Evolutionary conservation across 2,888 invertebrate genomes (phyloP).

Genomic region (Pseudeuparius sepicola): DNA sequence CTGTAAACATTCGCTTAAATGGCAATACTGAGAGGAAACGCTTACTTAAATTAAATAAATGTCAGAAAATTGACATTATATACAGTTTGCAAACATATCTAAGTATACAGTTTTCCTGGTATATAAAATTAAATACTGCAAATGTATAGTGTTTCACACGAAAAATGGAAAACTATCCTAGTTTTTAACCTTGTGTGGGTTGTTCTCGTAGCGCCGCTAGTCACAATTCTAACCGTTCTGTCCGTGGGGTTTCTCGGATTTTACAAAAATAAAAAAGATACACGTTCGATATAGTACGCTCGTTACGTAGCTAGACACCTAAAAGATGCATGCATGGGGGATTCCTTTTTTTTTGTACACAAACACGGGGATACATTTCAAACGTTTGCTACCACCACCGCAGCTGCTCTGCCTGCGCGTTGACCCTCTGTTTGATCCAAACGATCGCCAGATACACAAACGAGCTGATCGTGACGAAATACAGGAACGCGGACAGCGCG

Average conservation of each 20-base stretch:
- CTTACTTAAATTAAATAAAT: no score
- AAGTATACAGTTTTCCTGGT: no score
- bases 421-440: constrained; percentile 39
- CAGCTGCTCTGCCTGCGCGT: constrained; percentile 37
- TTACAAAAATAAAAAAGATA: no score
- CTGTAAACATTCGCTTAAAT: no score
- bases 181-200: constrained; percentile 31
- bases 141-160: constrained; percentile 32
- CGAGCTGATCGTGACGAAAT: constrained; percentile 38
- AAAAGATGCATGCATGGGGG: no score
- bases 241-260: background rate
- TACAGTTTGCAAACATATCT: no score
- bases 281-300: no score
- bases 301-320: no score
- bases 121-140: background rate
- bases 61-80: no score
- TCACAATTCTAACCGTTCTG: constrained; percentile 38
- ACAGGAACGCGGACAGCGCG: constrained; percentile 37
- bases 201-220: constrained; percentile 36
- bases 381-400: constrained; percentile 39
- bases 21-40: no score
- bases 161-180: constrained; percentile 33
- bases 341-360: no score
- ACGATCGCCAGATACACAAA: constrained; percentile 37
- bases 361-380: no score